Percentiles rank a stretch among this genome's conserved stretches.
phyloP scores from a whole-genome alignment of 2,888 invertebrate species.

The Thera obeliscata region DNA sequence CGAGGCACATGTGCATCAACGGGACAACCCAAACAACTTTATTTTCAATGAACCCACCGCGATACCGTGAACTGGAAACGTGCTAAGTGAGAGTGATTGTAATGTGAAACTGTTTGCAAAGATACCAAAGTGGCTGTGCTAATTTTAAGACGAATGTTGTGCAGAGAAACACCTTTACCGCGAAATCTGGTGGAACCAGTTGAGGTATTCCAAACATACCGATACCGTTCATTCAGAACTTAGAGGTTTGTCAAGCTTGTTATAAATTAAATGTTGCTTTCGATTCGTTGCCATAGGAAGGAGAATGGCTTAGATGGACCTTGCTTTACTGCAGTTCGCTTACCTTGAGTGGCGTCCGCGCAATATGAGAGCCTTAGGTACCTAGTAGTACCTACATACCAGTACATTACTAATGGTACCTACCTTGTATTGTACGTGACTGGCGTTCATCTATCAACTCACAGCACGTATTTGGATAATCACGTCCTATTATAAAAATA shows the following conservation, averaged over 20 bases:
- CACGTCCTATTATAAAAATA: too few relatives aligned
- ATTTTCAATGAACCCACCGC: constrained; percentile 55
- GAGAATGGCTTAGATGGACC: constrained; percentile 62
- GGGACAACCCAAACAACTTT: constrained; percentile 44
- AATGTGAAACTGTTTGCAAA: constrained; percentile 65
- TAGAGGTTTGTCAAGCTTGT: constrained; percentile 38
- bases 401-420: constrained; percentile 3
- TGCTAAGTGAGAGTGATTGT: constrained; percentile 68
- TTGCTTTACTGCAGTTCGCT: constrained; percentile 29
- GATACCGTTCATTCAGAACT: constrained; percentile 24
- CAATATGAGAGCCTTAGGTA: constrained; percentile 12
- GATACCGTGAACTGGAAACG: constrained; percentile 49
- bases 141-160: constrained; percentile 26
- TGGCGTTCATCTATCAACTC: not conserved
- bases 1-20: constrained; percentile 45
- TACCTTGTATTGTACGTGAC: constrained; percentile 6
- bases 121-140: constrained; percentile 20
- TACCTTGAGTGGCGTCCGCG: constrained; percentile 32
- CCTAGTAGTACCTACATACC: constrained; percentile 7
- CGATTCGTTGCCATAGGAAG: constrained; percentile 59
- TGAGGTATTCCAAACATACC: constrained; percentile 32
- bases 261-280: constrained; percentile 56
- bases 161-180: constrained; percentile 24
- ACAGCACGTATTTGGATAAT: not conserved
- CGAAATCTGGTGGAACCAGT: constrained; percentile 37